Conservation (phyloP, 2,888 invertebrate genomes). For the Caenorhabditis drosophilae region DNA sequence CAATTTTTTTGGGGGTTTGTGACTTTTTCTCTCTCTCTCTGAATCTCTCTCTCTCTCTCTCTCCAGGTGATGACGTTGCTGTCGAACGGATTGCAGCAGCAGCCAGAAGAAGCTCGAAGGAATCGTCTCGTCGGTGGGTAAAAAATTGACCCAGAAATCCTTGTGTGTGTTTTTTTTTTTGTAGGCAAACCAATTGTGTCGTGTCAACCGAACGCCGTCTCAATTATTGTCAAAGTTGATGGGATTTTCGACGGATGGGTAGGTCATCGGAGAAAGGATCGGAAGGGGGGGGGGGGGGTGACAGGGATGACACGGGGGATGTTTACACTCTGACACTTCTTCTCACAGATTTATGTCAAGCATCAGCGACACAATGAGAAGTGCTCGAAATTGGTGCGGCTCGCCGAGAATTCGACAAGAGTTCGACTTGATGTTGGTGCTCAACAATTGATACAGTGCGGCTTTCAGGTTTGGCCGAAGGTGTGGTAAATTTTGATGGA, state of each 20-base stretch:
- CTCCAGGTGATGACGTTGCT: no score
- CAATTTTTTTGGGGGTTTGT: no score
- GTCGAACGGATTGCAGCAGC: no score
- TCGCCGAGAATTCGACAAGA: slow-evolving; percentile 8
- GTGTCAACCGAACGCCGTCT: slow-evolving; percentile 24
- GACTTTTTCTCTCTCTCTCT: no score
- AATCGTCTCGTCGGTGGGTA: no score
- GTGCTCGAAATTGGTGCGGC: slow-evolving; percentile 5
- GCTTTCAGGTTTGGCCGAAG: slow-evolving; percentile 23
- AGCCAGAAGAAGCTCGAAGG: no score
- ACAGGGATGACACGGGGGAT: no score
- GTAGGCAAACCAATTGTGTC: slow-evolving; percentile 28
- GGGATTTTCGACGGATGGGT: slow-evolving; percentile 28
- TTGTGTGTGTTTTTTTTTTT: no score
- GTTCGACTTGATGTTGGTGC: slow-evolving; percentile 11
- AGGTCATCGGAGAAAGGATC: neutral
- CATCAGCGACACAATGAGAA: slow-evolving; percentile 4
- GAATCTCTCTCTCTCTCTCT: no score
- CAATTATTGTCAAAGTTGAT: slow-evolving; percentile 14
- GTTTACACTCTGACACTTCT: no score
- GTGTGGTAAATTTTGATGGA: no score
- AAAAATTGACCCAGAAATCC: no score
- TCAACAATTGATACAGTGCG: slow-evolving; percentile 14
- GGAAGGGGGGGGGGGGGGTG: neutral
- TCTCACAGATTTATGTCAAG: slow-evolving; percentile 27